These are phyloP conservation scores for Euclidia mi DNA, from an alignment of 2,888 invertebrate species.

Conservation along the genomic window DNA sequence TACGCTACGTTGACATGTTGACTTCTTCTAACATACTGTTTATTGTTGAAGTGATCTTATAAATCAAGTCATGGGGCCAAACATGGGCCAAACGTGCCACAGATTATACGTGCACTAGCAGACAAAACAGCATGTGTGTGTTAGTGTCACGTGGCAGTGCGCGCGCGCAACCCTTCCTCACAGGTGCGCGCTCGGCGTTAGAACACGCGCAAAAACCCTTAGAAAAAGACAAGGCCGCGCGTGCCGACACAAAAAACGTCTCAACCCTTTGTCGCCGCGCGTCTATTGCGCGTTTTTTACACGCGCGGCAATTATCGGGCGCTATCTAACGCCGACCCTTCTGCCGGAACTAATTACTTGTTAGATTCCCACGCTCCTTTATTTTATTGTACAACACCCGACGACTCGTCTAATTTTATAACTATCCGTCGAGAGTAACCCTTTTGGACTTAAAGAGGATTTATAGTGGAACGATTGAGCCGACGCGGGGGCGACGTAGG, in stretches of 20 bases:
- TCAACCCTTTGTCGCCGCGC: conserved; percentile 71
- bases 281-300: conserved; percentile 65
- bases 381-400: conserved; percentile 15
- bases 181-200: conserved; percentile 57
- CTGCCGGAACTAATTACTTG: conserved; percentile 71
- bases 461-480: conserved; percentile 12
- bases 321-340: conserved; percentile 71
- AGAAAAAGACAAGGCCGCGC: conserved; percentile 68
- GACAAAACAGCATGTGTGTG: conserved; percentile 13
- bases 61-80: conserved; percentile 18
- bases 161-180: conserved; percentile 50
- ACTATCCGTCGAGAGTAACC: conserved; percentile 28
- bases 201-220: conserved; percentile 56
- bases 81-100: conserved; percentile 14
- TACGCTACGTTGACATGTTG: too few relatives aligned
- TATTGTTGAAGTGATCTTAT: conserved; percentile 21
- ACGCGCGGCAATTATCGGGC: conserved; percentile 57
- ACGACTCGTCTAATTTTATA: conserved; percentile 10
- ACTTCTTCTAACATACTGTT: background rate
- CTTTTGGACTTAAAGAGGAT: conserved; percentile 32
- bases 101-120: conserved; percentile 18
- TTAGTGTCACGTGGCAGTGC: conserved; percentile 2
- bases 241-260: conserved; percentile 63
- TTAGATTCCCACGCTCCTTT: conserved; percentile 68
- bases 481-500: conserved; percentile 1